These are phyloP conservation scores for Drosophila atripex DNA, from an alignment of 2,888 invertebrate genomes.

Conservation along the genomic window DNA sequence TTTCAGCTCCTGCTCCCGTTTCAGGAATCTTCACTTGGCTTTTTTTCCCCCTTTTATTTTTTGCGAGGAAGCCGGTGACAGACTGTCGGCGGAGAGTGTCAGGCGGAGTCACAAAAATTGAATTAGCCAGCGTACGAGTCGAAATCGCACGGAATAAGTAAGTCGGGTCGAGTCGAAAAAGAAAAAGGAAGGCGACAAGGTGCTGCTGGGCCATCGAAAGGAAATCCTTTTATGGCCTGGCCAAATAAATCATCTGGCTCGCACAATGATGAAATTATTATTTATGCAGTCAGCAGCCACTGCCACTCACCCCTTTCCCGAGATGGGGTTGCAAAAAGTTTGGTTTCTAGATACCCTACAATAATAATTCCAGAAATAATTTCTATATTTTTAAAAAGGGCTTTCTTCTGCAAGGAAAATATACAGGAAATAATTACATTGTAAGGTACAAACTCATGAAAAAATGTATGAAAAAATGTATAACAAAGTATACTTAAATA, in stretches of 20 bases:
- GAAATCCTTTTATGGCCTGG: slow-evolving; percentile 72
- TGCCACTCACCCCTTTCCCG: slow-evolving; percentile 2
- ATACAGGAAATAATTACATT: no score
- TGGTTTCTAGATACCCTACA: slow-evolving; percentile 30
- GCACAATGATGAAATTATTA: slow-evolving; percentile 83
- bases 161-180: neutral
- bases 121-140: slow-evolving; percentile 68
- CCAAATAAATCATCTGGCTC: slow-evolving; percentile 80
- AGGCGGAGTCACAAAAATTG: slow-evolving; percentile 63
- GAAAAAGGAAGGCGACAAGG: slow-evolving; percentile 5
- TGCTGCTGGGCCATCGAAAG: slow-evolving; percentile 44
- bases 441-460: no score
- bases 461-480: no score
- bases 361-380: no score
- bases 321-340: neutral
- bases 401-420: no score
- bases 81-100: slow-evolving; percentile 54
- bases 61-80: slow-evolving; percentile 27
- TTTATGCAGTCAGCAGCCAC: slow-evolving; percentile 68
- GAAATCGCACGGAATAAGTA: slow-evolving; percentile 21
- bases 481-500: no score
- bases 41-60: slow-evolving; percentile 1
- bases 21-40: neutral
- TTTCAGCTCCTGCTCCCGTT: slow-evolving; percentile 29
- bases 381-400: no score